phyloP scores from a whole-genome alignment of 2,888 invertebrate species.

The Ochlodes sylvanus region DNA sequence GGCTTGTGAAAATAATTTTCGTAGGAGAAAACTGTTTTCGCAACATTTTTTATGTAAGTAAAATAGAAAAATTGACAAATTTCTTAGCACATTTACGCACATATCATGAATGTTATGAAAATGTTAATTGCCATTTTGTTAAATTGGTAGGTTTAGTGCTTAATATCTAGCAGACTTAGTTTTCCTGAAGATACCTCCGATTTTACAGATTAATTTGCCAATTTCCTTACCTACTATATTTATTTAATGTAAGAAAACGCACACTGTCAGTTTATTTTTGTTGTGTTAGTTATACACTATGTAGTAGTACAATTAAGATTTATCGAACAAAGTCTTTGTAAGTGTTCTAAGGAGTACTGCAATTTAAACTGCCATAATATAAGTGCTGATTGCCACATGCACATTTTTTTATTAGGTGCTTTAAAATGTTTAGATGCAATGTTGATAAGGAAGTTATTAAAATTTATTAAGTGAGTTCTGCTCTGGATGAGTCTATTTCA shows the following conservation, averaged over 20 bases:
- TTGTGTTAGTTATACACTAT: conserved; percentile 14
- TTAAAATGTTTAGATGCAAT: conserved; percentile 22
- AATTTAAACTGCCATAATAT: conserved; percentile 35
- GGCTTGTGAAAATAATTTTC: not conserved
- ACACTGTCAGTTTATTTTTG: conserved; percentile 12
- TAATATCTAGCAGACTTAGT: conserved; percentile 9
- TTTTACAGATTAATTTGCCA: conserved; percentile 13
- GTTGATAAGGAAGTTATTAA: conserved; percentile 22
- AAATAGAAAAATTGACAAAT: not conserved
- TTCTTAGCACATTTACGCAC: conserved; percentile 29
- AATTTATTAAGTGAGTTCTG: conserved; percentile 24
- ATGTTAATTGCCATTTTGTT: conserved; percentile 22
- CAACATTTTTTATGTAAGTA: not conserved
- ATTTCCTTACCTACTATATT: conserved; percentile 9
- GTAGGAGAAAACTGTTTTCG: not conserved
- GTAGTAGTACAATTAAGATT: conserved; percentile 34
- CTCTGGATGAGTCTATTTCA: conserved; percentile 29
- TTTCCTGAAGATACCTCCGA: conserved; percentile 20
- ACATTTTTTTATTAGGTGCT: conserved; percentile 32
- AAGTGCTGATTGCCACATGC: conserved; percentile 36
- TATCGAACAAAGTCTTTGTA: conserved; percentile 29
- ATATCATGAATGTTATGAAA: conserved; percentile 29
- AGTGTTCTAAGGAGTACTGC: conserved; percentile 20
- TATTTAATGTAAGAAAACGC: not conserved
- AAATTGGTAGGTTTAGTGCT: conserved; percentile 5